Conservation (phyloP, 2,888 invertebrate species). For the Patella pellucida region DNA sequence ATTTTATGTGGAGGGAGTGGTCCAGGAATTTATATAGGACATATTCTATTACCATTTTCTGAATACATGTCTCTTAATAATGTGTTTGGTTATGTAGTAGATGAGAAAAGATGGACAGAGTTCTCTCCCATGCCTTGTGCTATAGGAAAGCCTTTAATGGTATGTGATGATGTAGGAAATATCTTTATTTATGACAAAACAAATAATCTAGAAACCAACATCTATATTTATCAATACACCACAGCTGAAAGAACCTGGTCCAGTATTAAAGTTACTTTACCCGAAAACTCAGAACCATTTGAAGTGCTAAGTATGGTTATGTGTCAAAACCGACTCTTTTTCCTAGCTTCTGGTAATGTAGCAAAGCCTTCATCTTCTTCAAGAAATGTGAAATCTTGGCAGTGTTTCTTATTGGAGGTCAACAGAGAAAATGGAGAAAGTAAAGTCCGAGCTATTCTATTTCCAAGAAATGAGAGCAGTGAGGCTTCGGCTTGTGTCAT, state of each 20-base stretch:
- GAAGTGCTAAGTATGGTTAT: constrained; percentile 39
- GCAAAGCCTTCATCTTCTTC: neutral
- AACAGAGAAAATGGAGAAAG: constrained; percentile 38
- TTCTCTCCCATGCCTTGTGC: constrained; percentile 51
- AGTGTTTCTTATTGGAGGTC: constrained; percentile 41
- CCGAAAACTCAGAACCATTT: constrained; percentile 38
- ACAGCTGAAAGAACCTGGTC: constrained; percentile 47
- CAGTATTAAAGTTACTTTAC: constrained; percentile 38
- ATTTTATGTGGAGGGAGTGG: constrained; percentile 50
- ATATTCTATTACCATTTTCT: constrained; percentile 44
- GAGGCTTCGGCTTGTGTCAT: constrained; percentile 39
- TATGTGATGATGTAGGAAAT: constrained; percentile 37
- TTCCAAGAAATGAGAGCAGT: constrained; percentile 40
- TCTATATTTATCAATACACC: constrained; percentile 35
- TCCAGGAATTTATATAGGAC: constrained; percentile 41
- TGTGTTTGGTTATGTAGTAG: constrained; percentile 49
- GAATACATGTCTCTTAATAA: constrained; percentile 44
- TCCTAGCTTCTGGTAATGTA: constrained; percentile 38
- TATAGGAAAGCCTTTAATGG: constrained; percentile 45
- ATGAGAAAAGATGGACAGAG: constrained; percentile 53
- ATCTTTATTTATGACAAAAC: constrained; percentile 46
- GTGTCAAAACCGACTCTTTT: constrained; percentile 41
- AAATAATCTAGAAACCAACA: constrained; percentile 8
- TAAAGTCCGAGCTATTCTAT: constrained; percentile 39
- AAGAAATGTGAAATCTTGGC: constrained; percentile 20